A percentile compares a stretch with the other conserved stretches of the same genome.
phyloP scores from a whole-genome alignment of 2,888 invertebrate genomes.

The Drosophila setosimentum region DNA sequence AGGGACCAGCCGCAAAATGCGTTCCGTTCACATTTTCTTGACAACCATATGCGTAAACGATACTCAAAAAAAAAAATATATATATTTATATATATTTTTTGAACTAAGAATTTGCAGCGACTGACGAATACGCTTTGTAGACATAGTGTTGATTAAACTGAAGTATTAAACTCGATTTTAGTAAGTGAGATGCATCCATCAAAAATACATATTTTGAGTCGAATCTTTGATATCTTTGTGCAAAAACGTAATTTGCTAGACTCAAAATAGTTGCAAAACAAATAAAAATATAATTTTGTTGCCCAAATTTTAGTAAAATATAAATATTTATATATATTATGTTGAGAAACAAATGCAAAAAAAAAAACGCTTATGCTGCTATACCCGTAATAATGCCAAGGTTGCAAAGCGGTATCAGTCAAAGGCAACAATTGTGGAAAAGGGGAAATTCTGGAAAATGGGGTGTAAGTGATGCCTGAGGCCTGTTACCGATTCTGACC shows the following conservation, averaged over 20 bases:
- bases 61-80: not conserved
- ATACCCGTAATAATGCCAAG: slow-evolving; percentile 4
- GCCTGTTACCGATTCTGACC: slow-evolving; percentile 15
- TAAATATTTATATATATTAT: not conserved
- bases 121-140: slow-evolving; percentile 1
- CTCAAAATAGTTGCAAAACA: not conserved
- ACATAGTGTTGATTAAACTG: not conserved
- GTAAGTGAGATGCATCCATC: not conserved
- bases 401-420: slow-evolving; percentile 23
- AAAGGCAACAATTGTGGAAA: slow-evolving; percentile 10
- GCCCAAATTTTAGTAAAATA: not conserved
- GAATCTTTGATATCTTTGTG: not conserved
- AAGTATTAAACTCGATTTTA: not conserved
- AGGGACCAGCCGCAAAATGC: slow-evolving; percentile 61
- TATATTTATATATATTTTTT: not conserved
- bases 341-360: not conserved
- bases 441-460: not conserved
- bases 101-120: not conserved
- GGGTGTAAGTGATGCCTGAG: not conserved
- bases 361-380: not conserved
- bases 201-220: not conserved
- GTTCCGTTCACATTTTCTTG: slow-evolving; percentile 61
- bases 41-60: slow-evolving; percentile 12
- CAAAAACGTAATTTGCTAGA: not conserved
- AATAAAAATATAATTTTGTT: not conserved